Percentiles rank a stretch among this genome's conserved stretches.
These are phyloP conservation scores for Patella caerulea DNA, from an alignment of 2,888 invertebrate genomes.

Conservation along the genomic window DNA sequence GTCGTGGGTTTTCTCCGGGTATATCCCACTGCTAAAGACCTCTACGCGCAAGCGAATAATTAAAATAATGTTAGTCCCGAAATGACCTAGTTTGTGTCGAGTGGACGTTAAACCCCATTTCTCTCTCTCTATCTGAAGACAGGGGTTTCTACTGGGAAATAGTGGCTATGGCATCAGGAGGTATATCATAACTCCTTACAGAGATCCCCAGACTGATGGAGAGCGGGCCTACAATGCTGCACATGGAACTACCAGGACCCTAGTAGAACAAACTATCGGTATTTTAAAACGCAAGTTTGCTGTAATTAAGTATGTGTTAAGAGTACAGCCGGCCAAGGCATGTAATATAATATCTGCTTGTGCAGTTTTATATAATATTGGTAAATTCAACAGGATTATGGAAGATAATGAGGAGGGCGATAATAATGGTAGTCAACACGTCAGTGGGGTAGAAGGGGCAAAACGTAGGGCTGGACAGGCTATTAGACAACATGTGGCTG, in stretches of 20 bases:
- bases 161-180: constrained; percentile 20
- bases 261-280: constrained; percentile 31
- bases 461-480: too few species aligned
- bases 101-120: too few species aligned
- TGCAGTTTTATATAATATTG: constrained; percentile 29
- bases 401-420: neutral
- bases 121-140: too few species aligned
- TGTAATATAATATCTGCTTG: constrained; percentile 10
- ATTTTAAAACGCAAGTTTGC: too few species aligned
- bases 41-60: too few species aligned
- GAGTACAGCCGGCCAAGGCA: constrained; percentile 15
- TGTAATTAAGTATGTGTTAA: constrained; percentile 17
- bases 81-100: too few species aligned
- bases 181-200: constrained; percentile 28
- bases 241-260: constrained; percentile 16
- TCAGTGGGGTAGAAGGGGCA: too few species aligned
- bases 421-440: neutral
- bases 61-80: too few species aligned
- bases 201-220: neutral
- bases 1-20: too few species aligned
- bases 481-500: too few species aligned
- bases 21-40: too few species aligned
- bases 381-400: neutral
- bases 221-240: constrained; percentile 23
- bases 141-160: constrained; percentile 27